Conservation (phyloP, 2,797 vertebrate genomes). For the Spizella passerina region DNA sequence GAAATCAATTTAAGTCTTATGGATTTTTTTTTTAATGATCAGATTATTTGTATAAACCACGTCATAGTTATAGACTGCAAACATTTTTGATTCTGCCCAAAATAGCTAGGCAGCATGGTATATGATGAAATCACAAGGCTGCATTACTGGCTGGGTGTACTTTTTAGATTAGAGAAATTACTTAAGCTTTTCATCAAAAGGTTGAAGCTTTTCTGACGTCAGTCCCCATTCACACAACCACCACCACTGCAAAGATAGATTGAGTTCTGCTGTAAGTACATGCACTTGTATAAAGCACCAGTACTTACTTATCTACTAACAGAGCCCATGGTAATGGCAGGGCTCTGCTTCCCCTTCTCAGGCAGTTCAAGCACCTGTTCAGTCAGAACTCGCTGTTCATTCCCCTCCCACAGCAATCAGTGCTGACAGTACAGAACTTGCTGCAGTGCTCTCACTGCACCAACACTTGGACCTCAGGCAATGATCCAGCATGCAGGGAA, state of each 20-base stretch:
- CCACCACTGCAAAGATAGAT: fast-evolving
- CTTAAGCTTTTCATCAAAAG: not conserved
- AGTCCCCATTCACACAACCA: not conserved
- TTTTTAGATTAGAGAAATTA: not conserved
- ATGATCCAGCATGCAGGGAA: not conserved
- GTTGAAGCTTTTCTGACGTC: not conserved
- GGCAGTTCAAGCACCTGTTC: not conserved
- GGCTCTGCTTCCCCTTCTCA: not conserved
- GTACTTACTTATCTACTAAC: not conserved
- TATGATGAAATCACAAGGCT: not conserved
- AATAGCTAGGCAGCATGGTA: not conserved
- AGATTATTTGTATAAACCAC: not conserved
- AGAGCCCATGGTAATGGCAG: not conserved
- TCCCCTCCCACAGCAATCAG: not conserved
- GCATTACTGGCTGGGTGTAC: not conserved
- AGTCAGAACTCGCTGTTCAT: not conserved
- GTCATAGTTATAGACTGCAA: not conserved
- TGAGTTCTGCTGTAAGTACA: not conserved
- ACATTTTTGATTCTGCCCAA: not conserved
- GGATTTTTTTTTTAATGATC: not conserved
- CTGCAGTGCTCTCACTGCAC: not conserved
- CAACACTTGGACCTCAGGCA: not conserved
- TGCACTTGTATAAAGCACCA: not conserved
- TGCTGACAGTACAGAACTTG: not conserved
- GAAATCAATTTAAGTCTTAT: not conserved